Evolutionary conservation across 2,888 invertebrate species (phyloP), one percentile per base, ranked within the genome.

Genomic region (Scotopteryx bipunctaria): DNA sequence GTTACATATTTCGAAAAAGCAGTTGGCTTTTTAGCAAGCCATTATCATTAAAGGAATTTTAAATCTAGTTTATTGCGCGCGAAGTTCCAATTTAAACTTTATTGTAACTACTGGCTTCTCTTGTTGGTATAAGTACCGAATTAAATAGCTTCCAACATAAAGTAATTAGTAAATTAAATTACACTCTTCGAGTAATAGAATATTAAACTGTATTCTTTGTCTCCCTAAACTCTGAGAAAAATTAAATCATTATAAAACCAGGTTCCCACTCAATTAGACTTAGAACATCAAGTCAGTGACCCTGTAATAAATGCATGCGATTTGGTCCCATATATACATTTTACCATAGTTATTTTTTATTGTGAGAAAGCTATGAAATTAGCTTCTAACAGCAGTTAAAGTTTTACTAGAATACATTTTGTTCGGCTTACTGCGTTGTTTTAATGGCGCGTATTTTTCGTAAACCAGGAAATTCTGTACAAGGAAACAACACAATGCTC

Each of bases 181-280:
- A 52, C 13, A 32, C 40, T 21, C 9, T 47, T 32, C 19, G 21
- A 15, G 27, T 52, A 52, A 48, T 56, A 44, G 41, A 56, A 55
- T 38, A 48, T 45, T 41, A 49, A 52, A 51, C 40, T 48, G 43
- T 41, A 35, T 29, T 49, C 53, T 52, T 55, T 48, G 47, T 57
- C 53, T 47, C 44, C 19, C 47, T 51, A 62, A 45, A 45, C 42
- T 47, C 41, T 57, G 61, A 54, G 61, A 62, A 59, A 59, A 59
- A 49, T 38, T 43, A 16, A 44, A 53, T 51, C 29, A 53, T 56
- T 56, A 55, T 25, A 32, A 52, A 43, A 55, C 46, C 43, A 46
- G 43, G 53, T 63, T 63, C 63, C 57, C 63, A 63, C 35, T 57
- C 55, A 63, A 56, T 63, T 61, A 63, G 50, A 47, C 13, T 9